Percentiles rank a stretch among this genome's conserved stretches.
These are phyloP conservation scores for Rhagium mordax DNA, from an alignment of 2,888 invertebrate species.

Conservation along the genomic window DNA sequence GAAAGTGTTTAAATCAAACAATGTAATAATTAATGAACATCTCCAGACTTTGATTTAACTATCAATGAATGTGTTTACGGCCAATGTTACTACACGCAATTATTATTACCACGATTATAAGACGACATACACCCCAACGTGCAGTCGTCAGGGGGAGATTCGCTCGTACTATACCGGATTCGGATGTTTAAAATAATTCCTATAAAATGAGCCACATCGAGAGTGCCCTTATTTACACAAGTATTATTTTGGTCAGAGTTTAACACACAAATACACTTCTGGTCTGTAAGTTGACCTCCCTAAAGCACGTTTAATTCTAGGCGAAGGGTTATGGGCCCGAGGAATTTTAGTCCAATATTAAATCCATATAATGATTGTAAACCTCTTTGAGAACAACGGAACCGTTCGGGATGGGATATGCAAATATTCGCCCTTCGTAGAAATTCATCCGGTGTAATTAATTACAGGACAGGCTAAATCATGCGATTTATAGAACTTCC, in stretches of 20 bases:
- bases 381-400: constrained; percentile 21
- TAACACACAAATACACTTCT: not conserved
- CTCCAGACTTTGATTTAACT: too few species aligned
- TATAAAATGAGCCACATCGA: too few species aligned
- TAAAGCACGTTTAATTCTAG: not conserved
- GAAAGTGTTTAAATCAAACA: too few species aligned
- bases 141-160: too few species aligned
- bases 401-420: not conserved
- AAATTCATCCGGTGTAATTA: constrained; percentile 30
- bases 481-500: constrained; percentile 28
- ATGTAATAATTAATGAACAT: too few species aligned
- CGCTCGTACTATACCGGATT: too few species aligned
- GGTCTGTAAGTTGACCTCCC: not conserved
- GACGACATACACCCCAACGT: too few species aligned
- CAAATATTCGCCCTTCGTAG: constrained; percentile 23
- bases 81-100: too few species aligned
- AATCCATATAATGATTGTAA: constrained; percentile 19
- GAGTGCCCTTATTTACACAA: not conserved
- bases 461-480: constrained; percentile 27
- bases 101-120: too few species aligned
- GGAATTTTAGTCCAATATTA: constrained; percentile 4
- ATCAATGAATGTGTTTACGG: too few species aligned
- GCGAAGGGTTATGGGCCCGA: not conserved
- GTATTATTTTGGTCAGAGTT: not conserved
- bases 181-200: too few species aligned